A percentile compares a stretch with the other conserved stretches of the same genome.
phyloP scores from a whole-genome alignment of 2,888 invertebrate species.

The Ethmia dodecea region DNA sequence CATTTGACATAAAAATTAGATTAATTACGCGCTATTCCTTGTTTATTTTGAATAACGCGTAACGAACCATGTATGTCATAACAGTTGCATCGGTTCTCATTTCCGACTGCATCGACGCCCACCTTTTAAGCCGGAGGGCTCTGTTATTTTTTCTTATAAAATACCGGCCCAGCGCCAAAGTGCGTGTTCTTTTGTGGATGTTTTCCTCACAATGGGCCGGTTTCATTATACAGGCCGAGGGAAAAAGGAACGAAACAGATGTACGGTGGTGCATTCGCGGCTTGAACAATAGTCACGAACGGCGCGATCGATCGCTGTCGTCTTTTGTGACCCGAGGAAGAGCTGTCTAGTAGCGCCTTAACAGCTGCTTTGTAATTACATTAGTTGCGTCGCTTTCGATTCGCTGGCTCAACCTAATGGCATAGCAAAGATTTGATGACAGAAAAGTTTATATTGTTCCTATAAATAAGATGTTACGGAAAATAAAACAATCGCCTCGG shows the following conservation, averaged over 20 bases:
- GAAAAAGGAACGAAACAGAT: conserved; percentile 74
- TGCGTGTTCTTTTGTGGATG: conserved; percentile 72
- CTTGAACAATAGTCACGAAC: conserved; percentile 69
- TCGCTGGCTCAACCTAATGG: conserved; percentile 16
- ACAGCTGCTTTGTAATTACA: conserved; percentile 41
- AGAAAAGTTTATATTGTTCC: background rate
- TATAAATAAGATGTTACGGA: conserved; percentile 3
- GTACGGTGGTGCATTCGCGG: conserved; percentile 63
- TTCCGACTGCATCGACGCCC: conserved; percentile 66
- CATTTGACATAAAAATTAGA: conserved; percentile 13
- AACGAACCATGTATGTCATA: conserved; percentile 70
- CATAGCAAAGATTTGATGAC: conserved; percentile 18
- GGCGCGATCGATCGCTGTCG: conserved; percentile 59
- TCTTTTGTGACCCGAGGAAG: conserved; percentile 54
- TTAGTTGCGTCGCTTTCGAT: conserved; percentile 26
- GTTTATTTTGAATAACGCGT: conserved; percentile 63
- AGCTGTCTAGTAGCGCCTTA: conserved; percentile 35
- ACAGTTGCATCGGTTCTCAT: conserved; percentile 71
- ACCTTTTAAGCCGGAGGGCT: conserved; percentile 57
- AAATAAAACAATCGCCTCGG: conserved; percentile 27
- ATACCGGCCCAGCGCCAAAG: conserved; percentile 49
- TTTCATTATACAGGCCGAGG: conserved; percentile 68
- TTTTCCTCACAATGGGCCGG: conserved; percentile 66
- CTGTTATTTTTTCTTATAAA: conserved; percentile 69
- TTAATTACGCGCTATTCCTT: conserved; percentile 42